Conservation (phyloP, 2,113 vertebrate species). For the Callithrix jacchus region DNA sequence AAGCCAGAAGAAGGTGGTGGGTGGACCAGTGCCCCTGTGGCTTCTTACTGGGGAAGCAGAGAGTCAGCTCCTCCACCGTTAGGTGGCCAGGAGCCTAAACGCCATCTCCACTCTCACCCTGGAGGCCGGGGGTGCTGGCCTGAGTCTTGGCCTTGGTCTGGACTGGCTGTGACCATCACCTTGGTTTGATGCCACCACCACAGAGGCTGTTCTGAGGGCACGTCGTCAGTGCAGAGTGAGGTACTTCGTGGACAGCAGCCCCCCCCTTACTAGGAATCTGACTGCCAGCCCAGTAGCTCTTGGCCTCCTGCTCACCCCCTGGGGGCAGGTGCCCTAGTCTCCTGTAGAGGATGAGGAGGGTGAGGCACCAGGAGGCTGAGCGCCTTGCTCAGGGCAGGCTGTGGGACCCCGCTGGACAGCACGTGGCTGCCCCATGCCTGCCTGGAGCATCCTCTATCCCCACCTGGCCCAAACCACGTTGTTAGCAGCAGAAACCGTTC, state of each 20-base stretch:
- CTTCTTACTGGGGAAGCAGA: neutral
- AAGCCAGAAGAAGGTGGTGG: neutral
- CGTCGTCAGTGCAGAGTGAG: accelerated
- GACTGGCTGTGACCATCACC: neutral
- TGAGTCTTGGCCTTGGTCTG: neutral
- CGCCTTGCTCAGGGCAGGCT: accelerated
- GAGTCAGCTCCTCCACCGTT: neutral
- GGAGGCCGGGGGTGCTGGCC: neutral
- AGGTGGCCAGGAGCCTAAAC: neutral
- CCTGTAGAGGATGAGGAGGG: neutral
- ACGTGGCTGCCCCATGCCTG: neutral
- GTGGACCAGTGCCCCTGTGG: neutral
- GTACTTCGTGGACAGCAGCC: neutral
- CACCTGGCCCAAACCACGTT: too few species aligned
- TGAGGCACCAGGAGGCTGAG: neutral
- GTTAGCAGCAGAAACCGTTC: neutral
- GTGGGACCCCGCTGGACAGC: neutral
- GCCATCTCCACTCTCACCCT: too few species aligned
- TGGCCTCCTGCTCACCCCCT: too few species aligned
- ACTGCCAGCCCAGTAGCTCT: neutral
- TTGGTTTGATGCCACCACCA: neutral
- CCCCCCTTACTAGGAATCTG: neutral
- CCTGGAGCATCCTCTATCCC: too few species aligned
- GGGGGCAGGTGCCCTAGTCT: neutral
- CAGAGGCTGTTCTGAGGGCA: neutral